These are phyloP conservation scores for Rhodinocichla rosea DNA, from an alignment of 2,113 vertebrate genomes.

Conservation along the genomic window DNA sequence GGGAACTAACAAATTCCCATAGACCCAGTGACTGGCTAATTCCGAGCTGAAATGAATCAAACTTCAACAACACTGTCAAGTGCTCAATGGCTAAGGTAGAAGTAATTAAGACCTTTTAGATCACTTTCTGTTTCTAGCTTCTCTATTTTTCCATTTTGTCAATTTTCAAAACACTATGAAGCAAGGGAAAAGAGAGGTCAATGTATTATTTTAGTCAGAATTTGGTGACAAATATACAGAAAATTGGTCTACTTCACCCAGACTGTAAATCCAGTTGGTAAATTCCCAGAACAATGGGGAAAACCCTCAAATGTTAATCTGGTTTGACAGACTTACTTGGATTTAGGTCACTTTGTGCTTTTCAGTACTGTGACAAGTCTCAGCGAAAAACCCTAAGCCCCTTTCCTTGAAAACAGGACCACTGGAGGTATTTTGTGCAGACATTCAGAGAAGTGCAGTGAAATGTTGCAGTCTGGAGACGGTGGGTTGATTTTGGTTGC, in stretches of 20 bases:
- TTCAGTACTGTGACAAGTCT: background rate
- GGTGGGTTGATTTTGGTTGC: background rate
- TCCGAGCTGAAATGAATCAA: background rate
- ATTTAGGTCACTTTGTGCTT: background rate
- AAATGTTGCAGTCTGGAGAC: background rate
- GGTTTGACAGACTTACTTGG: background rate
- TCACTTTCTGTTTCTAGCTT: background rate
- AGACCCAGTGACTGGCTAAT: rapidly evolving
- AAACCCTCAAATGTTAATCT: background rate
- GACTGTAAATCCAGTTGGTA: background rate
- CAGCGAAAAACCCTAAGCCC: background rate
- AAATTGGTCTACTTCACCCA: background rate
- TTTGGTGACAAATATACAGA: background rate
- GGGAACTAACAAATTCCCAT: background rate
- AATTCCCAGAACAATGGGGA: background rate
- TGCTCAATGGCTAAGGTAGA: background rate
- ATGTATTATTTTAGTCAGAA: background rate
- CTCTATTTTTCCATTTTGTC: background rate
- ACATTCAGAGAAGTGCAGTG: background rate
- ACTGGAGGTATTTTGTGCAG: background rate
- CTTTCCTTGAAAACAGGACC: background rate
- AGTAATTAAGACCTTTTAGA: background rate
- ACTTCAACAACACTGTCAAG: background rate
- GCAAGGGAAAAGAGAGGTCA: background rate
- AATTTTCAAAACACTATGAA: background rate